phyloP scores from a whole-genome alignment of 2,888 invertebrate genomes.

The Stenoptilia bipunctidactyla region DNA sequence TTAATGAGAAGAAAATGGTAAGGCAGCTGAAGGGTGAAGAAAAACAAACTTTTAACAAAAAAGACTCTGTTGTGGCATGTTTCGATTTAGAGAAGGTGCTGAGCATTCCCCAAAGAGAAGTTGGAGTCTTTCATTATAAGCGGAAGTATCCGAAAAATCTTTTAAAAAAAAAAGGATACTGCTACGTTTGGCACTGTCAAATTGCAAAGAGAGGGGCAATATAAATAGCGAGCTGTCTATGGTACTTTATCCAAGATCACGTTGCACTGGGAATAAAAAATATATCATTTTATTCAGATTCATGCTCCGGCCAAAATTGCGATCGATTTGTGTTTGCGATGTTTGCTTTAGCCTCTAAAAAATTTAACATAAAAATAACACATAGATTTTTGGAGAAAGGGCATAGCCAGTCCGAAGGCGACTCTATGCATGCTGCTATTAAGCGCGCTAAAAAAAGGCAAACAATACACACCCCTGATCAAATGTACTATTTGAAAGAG shows the following conservation, averaged over 20 bases:
- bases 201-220: too few species aligned
- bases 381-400: background rate
- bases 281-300: too few species aligned
- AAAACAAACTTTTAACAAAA: constrained; percentile 9
- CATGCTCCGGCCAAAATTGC: constrained; percentile 8
- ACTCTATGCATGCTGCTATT: background rate
- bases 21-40: constrained; percentile 18
- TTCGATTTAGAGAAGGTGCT: constrained; percentile 21
- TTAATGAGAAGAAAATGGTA: constrained; percentile 16
- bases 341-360: constrained; percentile 5
- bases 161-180: constrained; percentile 1
- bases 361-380: constrained; percentile 3
- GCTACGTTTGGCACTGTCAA: too few species aligned
- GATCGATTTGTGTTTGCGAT: constrained; percentile 9
- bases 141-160: constrained; percentile 11
- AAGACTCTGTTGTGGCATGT: constrained; percentile 9
- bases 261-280: too few species aligned
- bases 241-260: too few species aligned
- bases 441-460: constrained; percentile 2
- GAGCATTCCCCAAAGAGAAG: constrained; percentile 18
- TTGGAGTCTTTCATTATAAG: too few species aligned
- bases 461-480: constrained; percentile 6
- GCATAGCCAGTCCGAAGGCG: too few species aligned
- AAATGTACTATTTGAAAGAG: constrained; percentile 6
- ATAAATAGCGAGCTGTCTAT: too few species aligned